These are phyloP conservation scores for Takifugu flavidus DNA, from an alignment of 2,113 vertebrate genomes.

Conservation along the genomic window DNA sequence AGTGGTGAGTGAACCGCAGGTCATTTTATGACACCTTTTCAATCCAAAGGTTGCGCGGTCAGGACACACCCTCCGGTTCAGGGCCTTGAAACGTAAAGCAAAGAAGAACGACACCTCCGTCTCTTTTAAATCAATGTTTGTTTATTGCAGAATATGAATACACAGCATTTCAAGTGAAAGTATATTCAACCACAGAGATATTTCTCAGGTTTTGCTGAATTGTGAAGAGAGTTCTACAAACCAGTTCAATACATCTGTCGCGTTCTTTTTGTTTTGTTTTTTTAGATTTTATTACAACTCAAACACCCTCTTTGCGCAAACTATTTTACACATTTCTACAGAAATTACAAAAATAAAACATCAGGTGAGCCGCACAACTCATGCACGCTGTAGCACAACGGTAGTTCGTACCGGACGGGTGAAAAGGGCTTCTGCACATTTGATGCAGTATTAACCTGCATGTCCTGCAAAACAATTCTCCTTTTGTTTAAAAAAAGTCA, in stretches of 20 bases:
- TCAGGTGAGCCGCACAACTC: conserved; percentile 58
- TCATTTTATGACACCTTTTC: conserved; percentile 1
- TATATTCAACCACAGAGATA: conserved; percentile 31
- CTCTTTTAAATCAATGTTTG: conserved; percentile 34
- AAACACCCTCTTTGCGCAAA: conserved; percentile 70
- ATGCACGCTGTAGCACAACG: conserved; percentile 47
- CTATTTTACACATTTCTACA: conserved; percentile 84
- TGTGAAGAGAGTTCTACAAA: conserved; percentile 7
- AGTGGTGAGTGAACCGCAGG: not conserved
- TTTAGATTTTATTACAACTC: conserved; percentile 71
- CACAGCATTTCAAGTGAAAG: conserved; percentile 71
- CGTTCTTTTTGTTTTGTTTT: conserved; percentile 22
- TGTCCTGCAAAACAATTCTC: conserved; percentile 62
- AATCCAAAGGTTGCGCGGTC: conserved; percentile 15
- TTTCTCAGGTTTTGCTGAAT: conserved; percentile 48
- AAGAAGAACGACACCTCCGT: conserved; percentile 7
- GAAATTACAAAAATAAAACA: conserved; percentile 72
- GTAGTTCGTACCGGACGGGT: conserved; percentile 49
- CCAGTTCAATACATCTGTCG: conserved; percentile 5
- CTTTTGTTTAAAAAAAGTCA: conserved; percentile 21
- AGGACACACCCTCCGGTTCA: not conserved
- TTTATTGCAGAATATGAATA: conserved; percentile 79
- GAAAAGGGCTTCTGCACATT: conserved; percentile 75
- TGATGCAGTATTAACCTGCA: conserved; percentile 62
- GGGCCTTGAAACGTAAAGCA: not conserved